Evolutionary conservation across 92 coral and sea anemone species (phyloP).

Genomic region (Actinostola sp.): DNA sequence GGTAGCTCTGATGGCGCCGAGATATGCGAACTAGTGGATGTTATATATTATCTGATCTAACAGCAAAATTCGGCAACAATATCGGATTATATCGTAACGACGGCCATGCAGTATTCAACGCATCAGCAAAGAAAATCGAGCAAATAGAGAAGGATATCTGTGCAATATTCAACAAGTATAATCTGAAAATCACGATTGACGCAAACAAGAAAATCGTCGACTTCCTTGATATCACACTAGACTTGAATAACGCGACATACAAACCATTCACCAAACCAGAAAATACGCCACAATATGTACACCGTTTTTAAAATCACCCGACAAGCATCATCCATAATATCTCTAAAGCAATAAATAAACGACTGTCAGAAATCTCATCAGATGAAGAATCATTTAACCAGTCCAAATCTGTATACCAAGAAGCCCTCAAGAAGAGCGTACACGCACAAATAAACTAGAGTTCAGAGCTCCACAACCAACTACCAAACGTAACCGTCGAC

Average conservation of each 20-base stretch:
- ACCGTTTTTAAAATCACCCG: slow-evolving; percentile 33
- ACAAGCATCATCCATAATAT: slow-evolving; percentile 33
- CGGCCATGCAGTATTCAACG: slow-evolving; percentile 16
- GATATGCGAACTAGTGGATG: not conserved
- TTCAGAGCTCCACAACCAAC: no score
- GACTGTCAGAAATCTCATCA: slow-evolving; percentile 7
- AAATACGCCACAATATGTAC: slow-evolving; percentile 36
- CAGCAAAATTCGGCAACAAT: slow-evolving; percentile 9
- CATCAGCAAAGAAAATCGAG: slow-evolving; percentile 34
- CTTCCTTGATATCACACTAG: slow-evolving; percentile 52
- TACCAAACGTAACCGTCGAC: no score
- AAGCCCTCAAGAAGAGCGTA: no score
- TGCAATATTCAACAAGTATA: slow-evolving; percentile 38
- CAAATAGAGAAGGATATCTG: slow-evolving; percentile 27
- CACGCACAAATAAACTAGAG: no score
- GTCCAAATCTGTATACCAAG: slow-evolving; percentile 3
- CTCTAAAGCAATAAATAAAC: slow-evolving; percentile 1
- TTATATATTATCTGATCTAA: slow-evolving; percentile 2
- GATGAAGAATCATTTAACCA: not conserved
- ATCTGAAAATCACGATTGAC: slow-evolving; percentile 31
- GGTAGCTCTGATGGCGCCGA: not conserved
- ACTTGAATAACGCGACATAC: slow-evolving; percentile 43
- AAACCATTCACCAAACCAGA: slow-evolving; percentile 25
- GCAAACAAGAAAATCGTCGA: slow-evolving; percentile 26
- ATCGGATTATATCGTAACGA: slow-evolving; percentile 21